Evolutionary conservation across 2,888 invertebrate genomes (phyloP).

Genomic region (Eupithecia tripunctaria): DNA sequence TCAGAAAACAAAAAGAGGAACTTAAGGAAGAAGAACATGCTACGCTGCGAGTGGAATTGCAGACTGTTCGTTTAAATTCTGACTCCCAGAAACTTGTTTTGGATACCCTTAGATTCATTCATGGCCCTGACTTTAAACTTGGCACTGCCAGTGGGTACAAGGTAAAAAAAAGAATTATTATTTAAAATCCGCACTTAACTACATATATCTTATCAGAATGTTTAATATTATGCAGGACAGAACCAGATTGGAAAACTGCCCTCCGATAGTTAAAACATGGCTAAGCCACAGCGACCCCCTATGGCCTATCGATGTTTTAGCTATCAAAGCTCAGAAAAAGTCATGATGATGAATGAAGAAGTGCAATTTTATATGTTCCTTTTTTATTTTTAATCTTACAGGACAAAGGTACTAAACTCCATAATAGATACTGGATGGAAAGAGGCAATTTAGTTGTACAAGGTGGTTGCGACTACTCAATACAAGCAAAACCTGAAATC

Average conservation of each 20-base stretch:
- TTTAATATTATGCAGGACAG: neutral
- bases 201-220: neutral
- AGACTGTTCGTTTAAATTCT: conserved; percentile 87
- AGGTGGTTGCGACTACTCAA: conserved; percentile 88
- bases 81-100: conserved; percentile 89
- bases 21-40: conserved; percentile 78
- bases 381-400: conserved; percentile 47
- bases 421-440: conserved; percentile 90
- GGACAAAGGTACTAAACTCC: conserved; percentile 88
- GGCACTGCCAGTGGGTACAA: conserved; percentile 84
- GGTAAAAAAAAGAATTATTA: conserved; percentile 54
- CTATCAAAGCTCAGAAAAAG: no score
- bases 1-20: conserved; percentile 73
- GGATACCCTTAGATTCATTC: conserved; percentile 89
- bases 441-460: conserved; percentile 90
- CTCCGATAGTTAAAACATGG: no score
- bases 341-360: no score
- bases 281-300: no score
- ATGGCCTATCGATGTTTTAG: no score
- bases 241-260: neutral
- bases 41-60: conserved; percentile 89
- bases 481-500: conserved; percentile 80
- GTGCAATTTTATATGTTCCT: neutral
- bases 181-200: no score
- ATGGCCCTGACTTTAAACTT: conserved; percentile 88